Percentiles rank a stretch among this genome's conserved stretches.
These are phyloP conservation scores for Hystrix cristata DNA, from an alignment of 2,113 vertebrate species.

Conservation along the genomic window DNA sequence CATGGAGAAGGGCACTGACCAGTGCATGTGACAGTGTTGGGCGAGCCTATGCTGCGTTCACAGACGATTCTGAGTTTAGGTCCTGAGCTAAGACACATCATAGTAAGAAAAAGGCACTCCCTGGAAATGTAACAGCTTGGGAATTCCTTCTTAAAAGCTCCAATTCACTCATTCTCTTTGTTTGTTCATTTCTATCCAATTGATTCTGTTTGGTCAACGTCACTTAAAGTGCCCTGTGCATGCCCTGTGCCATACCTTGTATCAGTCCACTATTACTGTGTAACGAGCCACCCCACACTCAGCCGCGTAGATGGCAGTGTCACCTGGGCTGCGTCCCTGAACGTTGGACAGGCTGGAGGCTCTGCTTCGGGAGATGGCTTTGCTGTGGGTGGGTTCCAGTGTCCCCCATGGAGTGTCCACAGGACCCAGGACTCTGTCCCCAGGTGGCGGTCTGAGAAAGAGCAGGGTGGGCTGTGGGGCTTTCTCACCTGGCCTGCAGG, in stretches of 20 bases:
- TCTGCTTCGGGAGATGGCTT: too few relatives aligned
- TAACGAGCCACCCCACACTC: rapidly evolving
- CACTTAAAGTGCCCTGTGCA: rapidly evolving
- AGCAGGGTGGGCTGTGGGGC: background rate
- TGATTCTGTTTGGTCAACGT: background rate
- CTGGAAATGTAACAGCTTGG: background rate
- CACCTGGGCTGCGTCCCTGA: background rate
- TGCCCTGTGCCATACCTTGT: rapidly evolving
- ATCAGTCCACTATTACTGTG: rapidly evolving
- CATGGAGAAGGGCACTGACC: rapidly evolving
- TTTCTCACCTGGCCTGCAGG: too few relatives aligned
- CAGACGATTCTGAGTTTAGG: background rate
- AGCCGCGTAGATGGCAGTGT: background rate
- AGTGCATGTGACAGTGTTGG: rapidly evolving
- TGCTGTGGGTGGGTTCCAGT: background rate
- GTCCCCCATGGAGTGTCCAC: background rate
- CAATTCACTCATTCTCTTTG: background rate
- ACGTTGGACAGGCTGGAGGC: too few relatives aligned
- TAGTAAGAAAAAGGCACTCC: too few relatives aligned
- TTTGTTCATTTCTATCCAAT: background rate
- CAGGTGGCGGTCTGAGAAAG: rapidly evolving
- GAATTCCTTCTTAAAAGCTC: background rate
- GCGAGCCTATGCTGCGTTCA: background rate
- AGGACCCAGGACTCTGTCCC: background rate
- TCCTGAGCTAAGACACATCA: background rate